phyloP scores from a whole-genome alignment of 2,113 vertebrate genomes.

The Crotalus horridus region DNA sequence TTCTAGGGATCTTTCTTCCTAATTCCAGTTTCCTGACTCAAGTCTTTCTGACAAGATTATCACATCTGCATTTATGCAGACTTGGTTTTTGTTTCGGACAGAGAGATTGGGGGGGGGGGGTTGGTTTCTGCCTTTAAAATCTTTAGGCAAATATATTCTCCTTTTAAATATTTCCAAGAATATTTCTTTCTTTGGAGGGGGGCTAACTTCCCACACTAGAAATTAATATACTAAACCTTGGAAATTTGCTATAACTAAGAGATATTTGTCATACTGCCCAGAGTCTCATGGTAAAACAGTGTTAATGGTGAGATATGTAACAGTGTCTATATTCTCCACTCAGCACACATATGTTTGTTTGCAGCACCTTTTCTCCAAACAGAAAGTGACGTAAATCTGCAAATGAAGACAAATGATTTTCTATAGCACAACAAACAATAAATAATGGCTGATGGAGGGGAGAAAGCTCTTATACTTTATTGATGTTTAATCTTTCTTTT shows the following conservation, averaged over 20 bases:
- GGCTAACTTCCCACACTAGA: background rate
- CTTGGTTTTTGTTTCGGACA: too few relatives aligned
- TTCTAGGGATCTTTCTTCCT: too few relatives aligned
- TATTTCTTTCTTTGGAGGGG: too few relatives aligned
- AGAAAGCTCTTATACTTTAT: background rate
- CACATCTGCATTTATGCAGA: too few relatives aligned
- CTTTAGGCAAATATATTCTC: too few relatives aligned
- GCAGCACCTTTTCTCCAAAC: background rate
- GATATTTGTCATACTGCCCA: constrained; percentile 15
- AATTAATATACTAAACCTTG: background rate
- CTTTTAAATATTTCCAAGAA: too few relatives aligned
- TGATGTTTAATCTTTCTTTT: background rate
- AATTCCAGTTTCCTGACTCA: too few relatives aligned
- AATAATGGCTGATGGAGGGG: background rate
- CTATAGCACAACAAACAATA: background rate
- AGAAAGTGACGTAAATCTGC: background rate
- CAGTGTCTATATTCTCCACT: background rate
- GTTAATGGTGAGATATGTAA: background rate
- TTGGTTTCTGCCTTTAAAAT: too few relatives aligned
- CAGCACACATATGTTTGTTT: background rate
- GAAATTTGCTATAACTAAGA: constrained; percentile 24
- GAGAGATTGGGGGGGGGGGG: too few relatives aligned
- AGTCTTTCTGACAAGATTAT: too few relatives aligned
- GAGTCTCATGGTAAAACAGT: background rate
- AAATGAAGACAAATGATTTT: background rate